These are phyloP conservation scores for Zeus faber DNA, from an alignment of 2,113 vertebrate species.

Conservation along the genomic window DNA sequence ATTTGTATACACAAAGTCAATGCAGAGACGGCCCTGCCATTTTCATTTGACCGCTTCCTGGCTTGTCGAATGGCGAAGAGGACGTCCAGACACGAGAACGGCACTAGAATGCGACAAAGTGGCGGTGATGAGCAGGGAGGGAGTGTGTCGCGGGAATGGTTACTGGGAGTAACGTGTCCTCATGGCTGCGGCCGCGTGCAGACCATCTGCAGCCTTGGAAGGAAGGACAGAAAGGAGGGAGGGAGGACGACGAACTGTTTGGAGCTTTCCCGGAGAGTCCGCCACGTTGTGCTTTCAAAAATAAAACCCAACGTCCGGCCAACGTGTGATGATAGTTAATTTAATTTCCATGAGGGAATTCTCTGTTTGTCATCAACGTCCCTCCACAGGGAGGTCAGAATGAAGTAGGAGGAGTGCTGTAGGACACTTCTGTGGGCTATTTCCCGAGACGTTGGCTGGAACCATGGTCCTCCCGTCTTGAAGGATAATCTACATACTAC, in stretches of 20 bases:
- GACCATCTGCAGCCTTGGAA: conserved; percentile 39
- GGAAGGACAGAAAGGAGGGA: conserved; percentile 2
- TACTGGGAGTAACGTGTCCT: conserved; percentile 1
- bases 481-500: no score
- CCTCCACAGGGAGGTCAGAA: no score
- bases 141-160: background rate
- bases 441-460: no score
- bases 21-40: background rate
- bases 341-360: no score
- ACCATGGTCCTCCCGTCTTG: no score
- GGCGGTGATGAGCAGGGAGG: background rate
- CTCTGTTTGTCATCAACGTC: no score
- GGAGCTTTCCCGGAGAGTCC: background rate
- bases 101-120: conserved; percentile 1
- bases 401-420: no score
- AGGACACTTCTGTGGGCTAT: no score
- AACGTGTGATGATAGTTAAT: no score
- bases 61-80: no score
- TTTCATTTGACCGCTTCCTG: conserved; percentile 15
- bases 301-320: conserved; percentile 4
- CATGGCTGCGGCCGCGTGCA: conserved; percentile 5
- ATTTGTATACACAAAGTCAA: conserved; percentile 2
- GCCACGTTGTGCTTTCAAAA: conserved; percentile 3
- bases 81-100: no score
- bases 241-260: conserved; percentile 8